Percentiles rank a stretch among this genome's conserved stretches.
Conservation (phyloP, 2,113 vertebrate species). For the Saccopteryx leptura region DNA sequence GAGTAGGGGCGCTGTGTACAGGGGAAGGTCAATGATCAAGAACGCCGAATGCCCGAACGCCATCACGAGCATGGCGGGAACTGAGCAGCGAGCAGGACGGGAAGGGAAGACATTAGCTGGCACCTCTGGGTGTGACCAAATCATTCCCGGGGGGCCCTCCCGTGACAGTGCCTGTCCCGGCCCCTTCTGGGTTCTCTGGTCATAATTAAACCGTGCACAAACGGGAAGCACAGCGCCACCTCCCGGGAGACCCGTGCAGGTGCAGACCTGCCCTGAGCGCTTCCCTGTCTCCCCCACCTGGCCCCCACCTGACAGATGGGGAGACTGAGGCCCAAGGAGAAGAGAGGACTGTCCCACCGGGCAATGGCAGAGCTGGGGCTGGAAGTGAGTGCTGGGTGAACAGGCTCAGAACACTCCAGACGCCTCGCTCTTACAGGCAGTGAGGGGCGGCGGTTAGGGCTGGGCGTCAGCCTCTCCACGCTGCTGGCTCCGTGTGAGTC, state of each 20-base stretch:
- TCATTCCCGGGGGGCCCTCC: background rate
- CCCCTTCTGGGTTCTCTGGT: background rate
- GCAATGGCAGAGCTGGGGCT: background rate
- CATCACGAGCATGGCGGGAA: too few species aligned
- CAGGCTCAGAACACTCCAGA: too few species aligned
- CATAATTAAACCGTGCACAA: background rate
- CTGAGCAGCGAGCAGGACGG: background rate
- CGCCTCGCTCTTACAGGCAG: background rate
- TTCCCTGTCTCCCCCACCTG: background rate
- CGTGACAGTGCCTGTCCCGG: background rate
- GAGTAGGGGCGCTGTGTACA: background rate
- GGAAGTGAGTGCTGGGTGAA: background rate
- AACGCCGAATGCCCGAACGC: background rate
- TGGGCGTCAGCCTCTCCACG: accelerated
- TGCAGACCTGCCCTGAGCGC: accelerated
- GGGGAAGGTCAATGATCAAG: background rate
- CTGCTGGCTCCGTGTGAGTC: accelerated
- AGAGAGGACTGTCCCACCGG: background rate
- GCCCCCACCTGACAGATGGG: too few species aligned
- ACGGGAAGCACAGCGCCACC: background rate
- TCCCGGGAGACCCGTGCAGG: accelerated
- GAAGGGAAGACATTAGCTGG: background rate
- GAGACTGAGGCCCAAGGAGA: too few species aligned
- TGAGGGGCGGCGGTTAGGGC: accelerated
- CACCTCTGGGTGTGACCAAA: background rate